Evolutionary conservation across 2,113 vertebrate species (phyloP).

Genomic region (Dunckerocampus dactyliophorus): DNA sequence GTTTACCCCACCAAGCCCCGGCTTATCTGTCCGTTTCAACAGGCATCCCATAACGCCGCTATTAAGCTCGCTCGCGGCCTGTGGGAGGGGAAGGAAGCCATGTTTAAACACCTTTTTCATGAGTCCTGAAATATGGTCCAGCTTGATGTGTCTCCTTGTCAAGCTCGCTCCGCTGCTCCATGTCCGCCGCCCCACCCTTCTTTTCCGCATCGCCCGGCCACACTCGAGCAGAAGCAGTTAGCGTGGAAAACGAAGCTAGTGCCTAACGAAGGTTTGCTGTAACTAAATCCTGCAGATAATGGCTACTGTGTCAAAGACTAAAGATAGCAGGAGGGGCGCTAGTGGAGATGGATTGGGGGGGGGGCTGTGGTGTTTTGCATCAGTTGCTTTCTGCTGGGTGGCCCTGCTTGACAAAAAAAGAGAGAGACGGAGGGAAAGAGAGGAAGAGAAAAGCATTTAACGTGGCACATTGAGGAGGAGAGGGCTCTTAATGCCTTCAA

Average conservation of each 20-base stretch:
- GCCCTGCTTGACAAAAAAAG: conserved; percentile 90
- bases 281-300: conserved; percentile 98
- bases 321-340: conserved; percentile 87
- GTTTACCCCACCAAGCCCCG: conserved; percentile 46
- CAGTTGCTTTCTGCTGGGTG: conserved; percentile 99
- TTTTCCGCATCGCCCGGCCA: conserved; percentile 17
- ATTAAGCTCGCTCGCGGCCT: conserved; percentile 25
- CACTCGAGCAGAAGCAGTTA: conserved; percentile 61
- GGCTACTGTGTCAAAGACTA: conserved; percentile 96
- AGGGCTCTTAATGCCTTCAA: conserved; percentile 99
- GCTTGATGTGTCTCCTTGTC: conserved; percentile 1
- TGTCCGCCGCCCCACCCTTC: conserved; percentile 15
- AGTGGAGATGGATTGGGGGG: conserved; percentile 82
- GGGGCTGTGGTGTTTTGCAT: conserved; percentile 98
- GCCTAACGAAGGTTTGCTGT: conserved; percentile 89
- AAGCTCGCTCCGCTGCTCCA: conserved; percentile 28
- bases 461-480: conserved; percentile 86
- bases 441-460: conserved; percentile 81
- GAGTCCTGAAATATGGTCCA: neutral
- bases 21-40: conserved; percentile 57
- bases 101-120: conserved; percentile 8
- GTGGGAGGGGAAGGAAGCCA: conserved; percentile 14
- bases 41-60: conserved; percentile 38
- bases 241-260: conserved; percentile 73
- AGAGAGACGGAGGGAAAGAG: conserved; percentile 67